Conservation (phyloP, 2,797 vertebrate genomes). For the Gila robusta region DNA sequence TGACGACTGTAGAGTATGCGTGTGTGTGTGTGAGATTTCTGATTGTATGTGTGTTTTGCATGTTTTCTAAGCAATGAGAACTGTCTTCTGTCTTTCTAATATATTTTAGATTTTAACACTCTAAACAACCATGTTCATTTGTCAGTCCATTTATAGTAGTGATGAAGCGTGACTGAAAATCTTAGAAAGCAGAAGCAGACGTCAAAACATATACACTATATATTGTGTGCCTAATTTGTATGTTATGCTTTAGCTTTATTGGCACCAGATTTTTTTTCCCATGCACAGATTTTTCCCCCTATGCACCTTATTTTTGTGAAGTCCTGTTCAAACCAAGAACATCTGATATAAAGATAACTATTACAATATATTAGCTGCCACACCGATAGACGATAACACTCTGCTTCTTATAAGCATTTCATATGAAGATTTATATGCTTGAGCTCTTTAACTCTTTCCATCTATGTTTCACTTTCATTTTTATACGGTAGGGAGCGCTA, state of each 20-base stretch:
- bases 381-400: not conserved
- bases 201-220: not conserved
- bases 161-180: not conserved
- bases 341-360: not conserved
- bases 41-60: constrained; percentile 3
- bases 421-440: not conserved
- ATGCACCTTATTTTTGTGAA: not conserved
- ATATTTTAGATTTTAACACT: not conserved
- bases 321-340: not conserved
- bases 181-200: not conserved
- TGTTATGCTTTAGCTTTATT: not conserved
- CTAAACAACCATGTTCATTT: not conserved
- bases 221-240: not conserved
- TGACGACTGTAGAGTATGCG: not conserved
- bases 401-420: not conserved
- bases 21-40: not conserved
- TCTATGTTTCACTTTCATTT: not conserved
- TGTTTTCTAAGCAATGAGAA: not conserved
- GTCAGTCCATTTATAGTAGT: not conserved
- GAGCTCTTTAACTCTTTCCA: not conserved
- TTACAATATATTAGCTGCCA: not conserved
- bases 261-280: not conserved
- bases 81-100: not conserved
- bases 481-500: not conserved
- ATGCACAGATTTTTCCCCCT: too few relatives aligned